Base-by-base conservation (phyloP, 2,113 vertebrate genomes). In the Hypanus sabinus region DNA sequence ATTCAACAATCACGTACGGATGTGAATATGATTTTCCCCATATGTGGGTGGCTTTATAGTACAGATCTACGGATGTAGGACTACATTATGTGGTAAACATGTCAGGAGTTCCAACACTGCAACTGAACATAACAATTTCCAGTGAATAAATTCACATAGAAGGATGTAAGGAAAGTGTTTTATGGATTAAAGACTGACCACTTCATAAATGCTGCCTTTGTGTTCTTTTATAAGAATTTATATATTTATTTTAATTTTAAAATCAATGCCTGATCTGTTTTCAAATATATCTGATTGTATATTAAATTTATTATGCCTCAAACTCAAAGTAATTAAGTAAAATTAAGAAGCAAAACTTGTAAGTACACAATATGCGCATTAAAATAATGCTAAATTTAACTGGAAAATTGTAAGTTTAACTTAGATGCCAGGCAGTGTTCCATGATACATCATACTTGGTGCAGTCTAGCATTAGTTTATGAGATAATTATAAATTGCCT, bases 1-100 rank as follows among this genome's bases (percentile, higher is more conserved):
- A 70, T 73, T 93, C 22, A 93, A 92, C 33, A 92, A 93, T 90
- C n/a, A 65, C 85, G 71, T 22, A 22, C 5, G 38, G 73, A 93
- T 73, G 33, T 10, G 36, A 20, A 6, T 24, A 38, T 70, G 14
- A 14, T 55, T 75, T 71, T 93, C 33, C 70, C 73, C 24, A 8
- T 22, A 73, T 60, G 46, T 20, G 9, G 80, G 55, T 24, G 57
- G 27, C 0, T 88, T 60, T n/a, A 60, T 88, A n/a, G 30, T 30
- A 16, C 24, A 27, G 14, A 68, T 65, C 3, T 36, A 79, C n/a
- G 62, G 30, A 88, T 20, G 11, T n/a, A 88, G 85, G 65, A 33
- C 33, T 16, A 0, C 6, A 65, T 33, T 90, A 33, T 33, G 33
- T 90, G 55, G 12, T 30, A 65, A 20, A 33, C 33, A 36, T 68